Base-by-base conservation (phyloP, 2,797 vertebrate genomes). In the Xenentodon cancila region DNA sequence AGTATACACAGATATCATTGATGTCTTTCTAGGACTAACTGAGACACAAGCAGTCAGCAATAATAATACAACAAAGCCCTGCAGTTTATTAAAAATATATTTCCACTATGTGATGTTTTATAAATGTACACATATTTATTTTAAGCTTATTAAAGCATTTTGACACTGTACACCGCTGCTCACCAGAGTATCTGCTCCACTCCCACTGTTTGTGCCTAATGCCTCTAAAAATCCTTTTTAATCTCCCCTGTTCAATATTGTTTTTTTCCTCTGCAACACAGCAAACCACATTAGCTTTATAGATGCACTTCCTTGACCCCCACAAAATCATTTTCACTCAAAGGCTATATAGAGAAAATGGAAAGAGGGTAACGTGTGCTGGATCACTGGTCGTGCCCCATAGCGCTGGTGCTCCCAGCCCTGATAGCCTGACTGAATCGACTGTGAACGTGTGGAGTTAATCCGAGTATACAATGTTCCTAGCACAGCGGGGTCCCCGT, bases 401-500 rank as follows among this genome's bases (percentile, higher is more conserved):
- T 17, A n/a, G 22, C 44, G 55, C 8, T 18, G 43, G 0, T 4
- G 68, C 59, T 64, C 19, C 45, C 48, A 60, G 48, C 47, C 60
- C 46, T 50, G 34, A 47, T 19, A 43, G 64, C 9, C 53, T 43
- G 53, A 6, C 30, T 46, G 47, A 78, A 68, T 32, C 50, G 51
- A 15, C 20, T 59, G 46, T 58, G 27, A 59, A 71, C 7, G 4
- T 54, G 53, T 52, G 18, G 71, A 66, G 54, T 74, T 89, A 84
- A 89, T 86, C 84, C 68, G 59, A 57, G 45, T 32, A 80, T 71
- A 51, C 73, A 88, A 84, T 87, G 55, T 80, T 68, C 66, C 50
- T 7, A 32, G 62, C 80, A 30, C 81, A 66, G 72, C 78, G 20
- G 71, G 85, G 43, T 47, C n/a, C 40, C 47, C 42, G 60, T 64